Evolutionary conservation across 2,113 vertebrate genomes (phyloP).

Genomic region (Syrrhaptes paradoxus): DNA sequence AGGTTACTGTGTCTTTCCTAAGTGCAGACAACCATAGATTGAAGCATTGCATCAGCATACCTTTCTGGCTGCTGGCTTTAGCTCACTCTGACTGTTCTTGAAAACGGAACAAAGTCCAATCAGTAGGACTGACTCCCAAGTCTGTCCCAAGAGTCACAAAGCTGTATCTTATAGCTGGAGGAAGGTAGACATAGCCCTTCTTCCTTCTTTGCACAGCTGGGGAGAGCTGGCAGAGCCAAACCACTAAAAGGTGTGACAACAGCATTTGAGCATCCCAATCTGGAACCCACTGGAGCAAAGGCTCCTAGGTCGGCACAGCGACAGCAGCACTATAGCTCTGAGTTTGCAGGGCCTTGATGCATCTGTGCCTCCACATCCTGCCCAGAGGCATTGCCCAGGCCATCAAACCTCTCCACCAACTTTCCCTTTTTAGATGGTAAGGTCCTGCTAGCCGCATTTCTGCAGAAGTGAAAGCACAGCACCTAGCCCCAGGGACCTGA

Average conservation of each 20-base stretch:
- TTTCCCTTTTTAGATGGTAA: not conserved
- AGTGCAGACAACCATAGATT: not conserved
- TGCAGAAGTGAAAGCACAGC: not conserved
- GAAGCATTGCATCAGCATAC: not conserved
- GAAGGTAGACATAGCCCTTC: not conserved
- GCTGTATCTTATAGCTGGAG: not conserved
- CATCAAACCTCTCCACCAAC: not conserved
- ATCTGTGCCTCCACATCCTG: not conserved
- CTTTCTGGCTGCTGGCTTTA: not conserved
- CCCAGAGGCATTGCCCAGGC: not conserved
- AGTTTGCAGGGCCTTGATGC: not conserved
- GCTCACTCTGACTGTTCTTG: not conserved
- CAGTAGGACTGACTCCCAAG: not conserved
- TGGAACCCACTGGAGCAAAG: not conserved
- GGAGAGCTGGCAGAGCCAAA: not conserved
- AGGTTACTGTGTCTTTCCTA: not conserved
- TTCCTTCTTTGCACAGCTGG: not conserved
- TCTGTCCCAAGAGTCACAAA: not conserved
- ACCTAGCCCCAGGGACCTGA: not conserved
- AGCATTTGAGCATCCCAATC: not conserved
- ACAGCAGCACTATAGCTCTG: not conserved
- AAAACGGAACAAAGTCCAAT: not conserved
- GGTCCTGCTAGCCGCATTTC: not conserved
- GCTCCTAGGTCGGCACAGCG: not conserved
- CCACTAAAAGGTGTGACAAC: not conserved